Base-by-base conservation (phyloP, 2,113 vertebrate genomes). In the Chiloscyllium plagiosum region DNA sequence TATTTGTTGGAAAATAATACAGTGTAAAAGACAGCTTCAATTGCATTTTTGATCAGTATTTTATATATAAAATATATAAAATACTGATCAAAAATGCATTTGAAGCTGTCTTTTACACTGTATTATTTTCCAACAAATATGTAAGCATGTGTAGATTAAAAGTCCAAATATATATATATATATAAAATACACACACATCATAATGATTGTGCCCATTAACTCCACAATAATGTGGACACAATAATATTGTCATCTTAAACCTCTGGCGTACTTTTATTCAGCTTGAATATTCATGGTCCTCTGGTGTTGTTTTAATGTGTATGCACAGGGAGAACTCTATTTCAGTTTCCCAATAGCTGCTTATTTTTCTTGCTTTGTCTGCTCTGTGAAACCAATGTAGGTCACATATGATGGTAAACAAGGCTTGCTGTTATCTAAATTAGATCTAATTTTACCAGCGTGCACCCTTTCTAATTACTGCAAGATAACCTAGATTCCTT, bases 141-240 rank as follows among this genome's bases (percentile, higher is more conserved):
- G 97, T 98, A 97, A 98, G 97, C 96, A 96, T 96, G 97, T 97
- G 96, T 92, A 97, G 96, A 97, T 97, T 97, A 97, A 97, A 95
- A 97, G 96, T 96, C 96, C 97, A 97, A 12, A 97, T 97, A 47
- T 47, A 47, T 47, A n/a, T n/a, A 1, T 47, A 47, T 47, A 47
- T 47, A 47, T 47, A 47, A 47, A 47, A 47, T 47, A 47, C 42
- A 47, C 42, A 47, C 42, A 93, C 66, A 66, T 68, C 17, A 95
- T 72, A 72, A 95, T 26, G 22, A 95, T 72, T 47, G 72, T 72
- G 24, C 69, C 42, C 37, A 72, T 50, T 50, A 26, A 72, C 15
- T 47, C 69, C 94, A 95, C 68, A 72, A 95, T 72, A 72, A 95
- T 15, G 6, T 33, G 6, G 37, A 76, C 1, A 33, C 47, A 37